Conservation (phyloP, 2,797 vertebrate genomes). For the Monodelphis domestica region DNA sequence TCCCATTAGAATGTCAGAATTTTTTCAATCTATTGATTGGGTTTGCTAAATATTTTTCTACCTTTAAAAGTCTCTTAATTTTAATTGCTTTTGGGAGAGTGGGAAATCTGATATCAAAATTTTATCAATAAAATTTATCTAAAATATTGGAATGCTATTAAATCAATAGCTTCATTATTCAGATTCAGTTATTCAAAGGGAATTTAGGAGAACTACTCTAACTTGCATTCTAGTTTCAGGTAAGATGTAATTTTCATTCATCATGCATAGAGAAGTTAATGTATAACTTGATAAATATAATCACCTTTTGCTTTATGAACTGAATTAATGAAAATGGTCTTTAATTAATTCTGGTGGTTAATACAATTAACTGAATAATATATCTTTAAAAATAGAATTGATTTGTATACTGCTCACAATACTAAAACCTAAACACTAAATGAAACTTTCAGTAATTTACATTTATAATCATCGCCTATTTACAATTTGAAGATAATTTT, state of each 20-base stretch:
- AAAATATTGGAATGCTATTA: not conserved
- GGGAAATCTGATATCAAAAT: too few species aligned
- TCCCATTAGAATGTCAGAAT: not conserved
- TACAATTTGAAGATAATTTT: constrained; percentile 25
- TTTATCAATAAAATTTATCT: not conserved
- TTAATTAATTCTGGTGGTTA: not conserved
- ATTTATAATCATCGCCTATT: not conserved
- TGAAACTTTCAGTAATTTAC: not conserved
- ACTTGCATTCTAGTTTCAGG: not conserved
- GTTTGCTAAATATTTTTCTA: not conserved
- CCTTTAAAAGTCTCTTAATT: not conserved
- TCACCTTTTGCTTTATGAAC: not conserved
- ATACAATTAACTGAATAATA: not conserved
- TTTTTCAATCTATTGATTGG: not conserved
- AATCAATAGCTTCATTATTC: not conserved
- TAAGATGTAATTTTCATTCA: not conserved
- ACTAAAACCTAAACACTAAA: not conserved
- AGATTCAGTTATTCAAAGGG: not conserved
- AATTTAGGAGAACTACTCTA: not conserved
- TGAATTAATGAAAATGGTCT: not conserved
- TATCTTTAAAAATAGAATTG: not conserved
- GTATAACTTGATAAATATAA: not conserved
- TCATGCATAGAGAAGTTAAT: not conserved
- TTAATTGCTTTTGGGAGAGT: not conserved
- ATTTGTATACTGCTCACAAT: not conserved